Percentiles rank a stretch among this genome's conserved stretches.
phyloP scores from a whole-genome alignment of 2,888 invertebrate genomes.

The Hypolimnas misippus region DNA sequence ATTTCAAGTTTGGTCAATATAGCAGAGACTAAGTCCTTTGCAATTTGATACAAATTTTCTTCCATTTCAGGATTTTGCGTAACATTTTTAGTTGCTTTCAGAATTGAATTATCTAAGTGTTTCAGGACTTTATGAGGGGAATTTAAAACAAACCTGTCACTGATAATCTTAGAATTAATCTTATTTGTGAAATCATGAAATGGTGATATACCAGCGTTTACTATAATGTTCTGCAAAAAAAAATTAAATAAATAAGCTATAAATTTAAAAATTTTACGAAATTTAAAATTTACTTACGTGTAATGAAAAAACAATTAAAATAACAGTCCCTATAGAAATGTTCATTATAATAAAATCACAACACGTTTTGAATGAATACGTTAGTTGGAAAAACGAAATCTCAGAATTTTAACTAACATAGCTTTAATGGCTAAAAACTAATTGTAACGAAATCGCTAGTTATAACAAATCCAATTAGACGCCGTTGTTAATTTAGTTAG shows the following conservation, averaged over 20 bases:
- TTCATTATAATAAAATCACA: constrained; percentile 7
- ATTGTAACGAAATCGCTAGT: neutral
- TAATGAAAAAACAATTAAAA: constrained; percentile 3
- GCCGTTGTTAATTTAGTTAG: neutral
- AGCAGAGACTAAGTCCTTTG: constrained; percentile 74
- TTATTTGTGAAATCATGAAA: constrained; percentile 70
- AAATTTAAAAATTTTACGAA: neutral
- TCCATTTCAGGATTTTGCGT: constrained; percentile 76
- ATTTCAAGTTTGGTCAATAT: constrained; percentile 74
- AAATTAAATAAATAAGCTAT: constrained; percentile 35
- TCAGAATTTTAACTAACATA: no score
- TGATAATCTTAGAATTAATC: constrained; percentile 51
- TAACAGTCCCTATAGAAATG: neutral
- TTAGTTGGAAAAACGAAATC: neutral
- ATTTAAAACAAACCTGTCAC: constrained; percentile 55
- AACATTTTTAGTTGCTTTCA: constrained; percentile 70
- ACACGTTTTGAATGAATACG: no score
- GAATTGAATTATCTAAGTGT: constrained; percentile 68
- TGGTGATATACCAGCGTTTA: constrained; percentile 69
- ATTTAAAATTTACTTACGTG: constrained; percentile 19
- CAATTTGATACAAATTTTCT: constrained; percentile 71
- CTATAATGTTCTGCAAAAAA: constrained; percentile 50
- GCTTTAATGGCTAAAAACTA: neutral
- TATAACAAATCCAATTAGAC: neutral
- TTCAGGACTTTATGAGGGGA: constrained; percentile 69